Evolutionary conservation across 2,113 vertebrate species (phyloP), one percentile per base, ranked within the genome.

Genomic region (Thryonomys swinderianus): DNA sequence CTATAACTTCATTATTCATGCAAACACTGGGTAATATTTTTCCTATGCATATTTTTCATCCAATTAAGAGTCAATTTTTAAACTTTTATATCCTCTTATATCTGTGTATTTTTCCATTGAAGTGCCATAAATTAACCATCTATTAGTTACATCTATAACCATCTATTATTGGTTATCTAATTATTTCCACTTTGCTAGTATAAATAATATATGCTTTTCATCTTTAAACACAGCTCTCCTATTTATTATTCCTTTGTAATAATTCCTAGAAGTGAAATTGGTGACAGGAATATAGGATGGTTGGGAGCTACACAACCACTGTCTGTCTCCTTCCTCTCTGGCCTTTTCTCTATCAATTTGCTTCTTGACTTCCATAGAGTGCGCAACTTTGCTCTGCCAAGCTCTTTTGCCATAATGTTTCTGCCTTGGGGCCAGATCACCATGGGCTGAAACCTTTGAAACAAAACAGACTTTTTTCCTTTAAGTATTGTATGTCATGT

Each of bases 241-340:
- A 12, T 51, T 91, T 95, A 73, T 62, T 95, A 91, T 92, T 92
- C 92, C 67, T 85, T 92, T 76, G 25, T 51, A 92, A 94, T 81
- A 84, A 84, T 92, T 89, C 40, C 61, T 86, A 73, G 23, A 95
- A 94, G 76, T 67, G 34, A 14, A 95, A 64, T 92, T 94, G 83
- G 34, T 91, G 25, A 42, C 64, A 90, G 53, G 76, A 81, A 30
- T 76, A 76, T 48, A 17, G 30, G 42, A 76, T 9, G 27, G 73
- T 48, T 20, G 30, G 48, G 48, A 34, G 12, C 45, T 34, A n/a
- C 21, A 34, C 5, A 34, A 48, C 5, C 34, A 7, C 5, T 51
- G 14, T 18, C 45, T 73, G 30, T 18, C 30, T n/a, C 74, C 48
- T 78, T 48, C 17, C 42, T 76, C 73, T 51, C 30, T 53, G 48